A percentile compares a stretch with the other conserved stretches of the same genome.
Conservation (phyloP, 1,140 invertebrate species). For the Drusus annulatus region DNA sequence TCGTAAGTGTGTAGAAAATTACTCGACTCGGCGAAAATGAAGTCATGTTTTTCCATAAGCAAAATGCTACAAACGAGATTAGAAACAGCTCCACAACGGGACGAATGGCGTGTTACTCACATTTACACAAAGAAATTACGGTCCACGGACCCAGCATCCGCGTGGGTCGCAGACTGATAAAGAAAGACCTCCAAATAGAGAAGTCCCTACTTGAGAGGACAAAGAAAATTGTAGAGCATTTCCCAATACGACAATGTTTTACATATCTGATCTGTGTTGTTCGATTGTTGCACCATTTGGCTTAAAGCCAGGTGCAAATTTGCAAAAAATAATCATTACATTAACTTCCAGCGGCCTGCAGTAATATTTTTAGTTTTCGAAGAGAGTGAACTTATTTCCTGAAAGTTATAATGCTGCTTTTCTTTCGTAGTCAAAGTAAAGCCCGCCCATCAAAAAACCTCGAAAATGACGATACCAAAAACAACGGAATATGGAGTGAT, state of each 20-base stretch:
- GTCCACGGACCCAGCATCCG: neutral
- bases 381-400: no score
- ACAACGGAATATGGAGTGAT: no score
- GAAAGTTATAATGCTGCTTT: no score
- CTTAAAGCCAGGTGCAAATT: slow-evolving; percentile 23
- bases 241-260: slow-evolving; percentile 20
- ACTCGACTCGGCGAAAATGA: neutral
- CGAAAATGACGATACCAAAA: no score
- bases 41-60: slow-evolving; percentile 22
- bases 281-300: slow-evolving; percentile 33
- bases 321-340: neutral
- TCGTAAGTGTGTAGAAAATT: no score
- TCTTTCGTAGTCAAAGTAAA: no score
- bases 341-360: no score
- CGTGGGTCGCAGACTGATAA: neutral
- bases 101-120: slow-evolving; percentile 9
- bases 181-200: slow-evolving; percentile 33
- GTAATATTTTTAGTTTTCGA: no score
- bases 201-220: slow-evolving; percentile 14
- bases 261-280: slow-evolving; percentile 38
- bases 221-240: slow-evolving; percentile 40
- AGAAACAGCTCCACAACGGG: neutral
- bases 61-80: neutral
- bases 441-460: no score
- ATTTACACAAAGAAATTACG: slow-evolving; percentile 14